Conservation (phyloP, 2,113 vertebrate genomes). For the Cebus imitator region DNA sequence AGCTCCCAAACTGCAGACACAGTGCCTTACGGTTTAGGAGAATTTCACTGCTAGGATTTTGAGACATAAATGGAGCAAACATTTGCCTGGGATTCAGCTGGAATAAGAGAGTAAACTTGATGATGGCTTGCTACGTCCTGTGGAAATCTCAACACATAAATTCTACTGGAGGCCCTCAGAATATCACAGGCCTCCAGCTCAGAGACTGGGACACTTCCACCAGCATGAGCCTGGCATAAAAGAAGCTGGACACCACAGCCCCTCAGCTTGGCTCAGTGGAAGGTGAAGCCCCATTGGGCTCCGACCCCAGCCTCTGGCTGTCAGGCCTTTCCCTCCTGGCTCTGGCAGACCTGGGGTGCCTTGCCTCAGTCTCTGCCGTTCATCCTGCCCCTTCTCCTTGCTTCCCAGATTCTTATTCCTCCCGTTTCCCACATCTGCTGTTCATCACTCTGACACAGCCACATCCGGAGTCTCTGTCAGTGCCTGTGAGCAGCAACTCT, state of each 20-base stretch:
- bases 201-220: no score
- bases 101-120: neutral
- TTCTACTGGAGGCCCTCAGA: no score
- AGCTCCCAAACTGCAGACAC: neutral
- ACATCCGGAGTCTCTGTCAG: neutral
- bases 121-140: neutral
- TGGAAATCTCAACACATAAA: neutral
- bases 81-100: neutral
- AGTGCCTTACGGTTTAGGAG: neutral
- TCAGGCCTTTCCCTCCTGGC: no score
- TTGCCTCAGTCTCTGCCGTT: neutral
- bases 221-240: no score
- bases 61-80: neutral
- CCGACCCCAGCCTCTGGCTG: no score
- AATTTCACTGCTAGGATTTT: neutral
- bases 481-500: neutral
- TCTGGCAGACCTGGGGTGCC: no score
- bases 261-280: no score
- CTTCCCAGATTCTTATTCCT: neutral
- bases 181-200: no score
- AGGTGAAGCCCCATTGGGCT: no score
- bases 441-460: neutral
- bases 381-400: neutral
- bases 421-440: neutral
- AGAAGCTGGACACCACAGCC: no score